A percentile compares a stretch with the other conserved stretches of the same genome.
These are phyloP conservation scores for Nomia melanderi DNA, from an alignment of 1,140 invertebrate genomes.

Conservation along the genomic window DNA sequence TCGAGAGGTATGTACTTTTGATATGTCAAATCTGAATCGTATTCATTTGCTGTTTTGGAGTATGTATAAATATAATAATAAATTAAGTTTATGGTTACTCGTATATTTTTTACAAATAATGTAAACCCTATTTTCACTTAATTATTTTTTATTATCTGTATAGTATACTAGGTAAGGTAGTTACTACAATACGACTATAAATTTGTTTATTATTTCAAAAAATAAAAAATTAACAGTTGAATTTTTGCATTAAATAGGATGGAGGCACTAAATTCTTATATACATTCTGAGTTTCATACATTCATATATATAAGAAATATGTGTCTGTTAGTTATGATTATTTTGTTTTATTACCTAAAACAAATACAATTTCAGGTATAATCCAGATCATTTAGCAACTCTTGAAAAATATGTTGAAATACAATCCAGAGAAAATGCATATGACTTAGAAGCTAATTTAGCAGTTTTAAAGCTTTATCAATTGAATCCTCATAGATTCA, in stretches of 20 bases:
- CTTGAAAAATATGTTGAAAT: conserved; percentile 96
- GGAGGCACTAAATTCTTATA: no score
- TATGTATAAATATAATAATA: background rate
- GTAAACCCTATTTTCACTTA: no score
- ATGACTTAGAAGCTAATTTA: conserved; percentile 97
- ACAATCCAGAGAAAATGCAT: conserved; percentile 95
- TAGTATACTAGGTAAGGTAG: no score
- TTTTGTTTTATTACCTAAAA: background rate
- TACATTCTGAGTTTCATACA: no score
- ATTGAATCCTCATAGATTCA: conserved; percentile 95
- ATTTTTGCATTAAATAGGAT: no score
- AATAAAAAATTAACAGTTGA: no score
- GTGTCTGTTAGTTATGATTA: background rate
- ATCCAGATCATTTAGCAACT: conserved; percentile 94
- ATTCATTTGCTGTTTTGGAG: background rate
- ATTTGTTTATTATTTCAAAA: no score
- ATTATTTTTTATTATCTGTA: no score
- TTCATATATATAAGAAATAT: background rate
- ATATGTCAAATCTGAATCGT: conserved; percentile 9
- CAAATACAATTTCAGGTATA: conserved; percentile 86
- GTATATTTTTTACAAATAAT: no score
- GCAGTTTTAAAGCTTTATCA: conserved; percentile 96
- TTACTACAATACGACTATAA: no score
- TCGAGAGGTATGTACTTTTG: conserved; percentile 87
- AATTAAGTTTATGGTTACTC: no score